Conservation (phyloP, 2,113 vertebrate species). For the pig (Sus scrofa) region DNA sequence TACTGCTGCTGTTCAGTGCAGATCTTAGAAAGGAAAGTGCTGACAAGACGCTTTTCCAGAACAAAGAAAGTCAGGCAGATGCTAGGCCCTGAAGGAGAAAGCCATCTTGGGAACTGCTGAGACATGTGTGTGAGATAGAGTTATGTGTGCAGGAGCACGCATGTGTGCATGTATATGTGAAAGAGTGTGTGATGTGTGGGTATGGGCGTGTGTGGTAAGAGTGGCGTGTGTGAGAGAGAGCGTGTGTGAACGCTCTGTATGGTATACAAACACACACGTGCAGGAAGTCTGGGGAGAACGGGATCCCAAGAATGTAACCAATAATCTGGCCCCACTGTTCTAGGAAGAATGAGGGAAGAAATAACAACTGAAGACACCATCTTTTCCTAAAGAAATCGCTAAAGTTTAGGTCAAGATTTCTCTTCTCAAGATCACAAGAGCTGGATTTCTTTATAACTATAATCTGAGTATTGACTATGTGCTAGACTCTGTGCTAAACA, state of each 20-base stretch:
- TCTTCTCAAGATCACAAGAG: neutral
- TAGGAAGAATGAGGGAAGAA: neutral
- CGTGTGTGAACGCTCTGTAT: no score
- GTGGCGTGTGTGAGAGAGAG: no score
- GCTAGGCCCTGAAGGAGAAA: neutral
- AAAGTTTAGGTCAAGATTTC: neutral
- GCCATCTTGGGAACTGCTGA: neutral
- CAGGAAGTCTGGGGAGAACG: neutral
- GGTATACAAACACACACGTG: neutral
- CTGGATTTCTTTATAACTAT: neutral
- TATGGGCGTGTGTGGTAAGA: neutral
- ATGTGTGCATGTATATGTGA: neutral
- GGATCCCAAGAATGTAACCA: neutral
- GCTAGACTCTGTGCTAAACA: neutral
- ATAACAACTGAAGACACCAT: neutral
- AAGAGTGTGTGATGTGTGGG: neutral
- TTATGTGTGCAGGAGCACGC: no score
- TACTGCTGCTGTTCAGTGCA: neutral
- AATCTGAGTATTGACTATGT: neutral
- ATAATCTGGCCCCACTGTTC: neutral
- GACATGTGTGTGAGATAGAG: neutral
- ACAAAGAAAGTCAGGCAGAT: slow-evolving; percentile 41
- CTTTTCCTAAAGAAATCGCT: slow-evolving; percentile 41
- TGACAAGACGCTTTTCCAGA: neutral
- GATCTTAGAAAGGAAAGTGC: neutral